These are phyloP conservation scores for Netelia virgata DNA, from an alignment of 2,888 invertebrate genomes.

Conservation along the genomic window DNA sequence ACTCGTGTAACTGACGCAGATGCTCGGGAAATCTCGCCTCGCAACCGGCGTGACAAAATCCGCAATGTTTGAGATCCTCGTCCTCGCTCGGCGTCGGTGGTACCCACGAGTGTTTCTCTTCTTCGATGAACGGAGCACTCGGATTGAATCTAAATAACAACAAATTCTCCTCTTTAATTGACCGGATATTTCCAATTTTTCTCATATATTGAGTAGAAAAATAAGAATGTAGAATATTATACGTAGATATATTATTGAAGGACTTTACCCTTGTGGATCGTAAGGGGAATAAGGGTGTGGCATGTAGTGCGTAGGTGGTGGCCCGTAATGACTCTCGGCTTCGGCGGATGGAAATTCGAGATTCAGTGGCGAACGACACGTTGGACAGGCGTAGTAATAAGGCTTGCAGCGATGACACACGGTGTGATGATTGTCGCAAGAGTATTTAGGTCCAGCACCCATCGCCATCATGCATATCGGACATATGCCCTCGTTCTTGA, in stretches of 20 bases:
- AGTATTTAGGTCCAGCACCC: slow-evolving; percentile 75
- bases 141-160: slow-evolving; percentile 59
- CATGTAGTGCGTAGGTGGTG: slow-evolving; percentile 74
- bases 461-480: slow-evolving; percentile 80
- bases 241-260: background rate
- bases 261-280: slow-evolving; percentile 65
- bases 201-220: background rate
- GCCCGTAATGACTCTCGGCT: slow-evolving; percentile 62
- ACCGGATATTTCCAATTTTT: no score
- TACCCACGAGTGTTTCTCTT: slow-evolving; percentile 71
- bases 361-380: slow-evolving; percentile 74
- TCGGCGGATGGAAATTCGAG: slow-evolving; percentile 66
- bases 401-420: slow-evolving; percentile 81
- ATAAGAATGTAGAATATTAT: background rate
- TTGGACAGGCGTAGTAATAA: slow-evolving; percentile 79
- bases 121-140: slow-evolving; percentile 77
- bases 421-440: slow-evolving; percentile 77
- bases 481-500: slow-evolving; percentile 78
- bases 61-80: slow-evolving; percentile 75
- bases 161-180: background rate
- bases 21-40: slow-evolving; percentile 73
- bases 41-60: slow-evolving; percentile 77
- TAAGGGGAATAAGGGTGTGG: slow-evolving; percentile 72
- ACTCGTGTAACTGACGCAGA: slow-evolving; percentile 69
- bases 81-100: slow-evolving; percentile 68